Percentiles rank a stretch among this genome's conserved stretches.
Conservation (phyloP, 37 sponge, comb jelly and placozoan genomes). For the Petrosia ficiformis region DNA sequence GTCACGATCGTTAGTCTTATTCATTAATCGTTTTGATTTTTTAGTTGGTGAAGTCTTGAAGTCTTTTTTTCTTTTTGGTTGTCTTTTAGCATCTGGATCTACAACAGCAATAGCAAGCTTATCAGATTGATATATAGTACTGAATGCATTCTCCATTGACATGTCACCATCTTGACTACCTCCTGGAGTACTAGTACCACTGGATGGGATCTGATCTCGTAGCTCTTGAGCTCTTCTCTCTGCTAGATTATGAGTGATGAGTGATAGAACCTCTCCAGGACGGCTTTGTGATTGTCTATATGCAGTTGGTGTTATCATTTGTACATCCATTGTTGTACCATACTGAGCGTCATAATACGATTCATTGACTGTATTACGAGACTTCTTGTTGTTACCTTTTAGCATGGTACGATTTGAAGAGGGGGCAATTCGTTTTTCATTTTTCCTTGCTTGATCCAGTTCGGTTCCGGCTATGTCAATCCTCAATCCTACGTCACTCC, state of each 20-base stretch:
- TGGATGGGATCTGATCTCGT: neutral
- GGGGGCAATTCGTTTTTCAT: slow-evolving; percentile 5
- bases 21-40: neutral
- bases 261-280: slow-evolving; percentile 44
- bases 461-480: slow-evolving; percentile 45
- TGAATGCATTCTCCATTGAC: slow-evolving; percentile 27
- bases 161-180: neutral
- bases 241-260: slow-evolving; percentile 24
- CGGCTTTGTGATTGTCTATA: neutral
- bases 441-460: neutral
- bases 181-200: neutral
- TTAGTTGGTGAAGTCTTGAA: neutral
- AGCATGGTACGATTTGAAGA: slow-evolving; percentile 27
- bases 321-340: neutral
- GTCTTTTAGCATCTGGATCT: slow-evolving; percentile 44
- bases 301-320: neutral
- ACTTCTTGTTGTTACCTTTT: slow-evolving; percentile 16
- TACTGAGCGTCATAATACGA: neutral
- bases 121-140: slow-evolving; percentile 40
- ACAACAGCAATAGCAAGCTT: slow-evolving; percentile 65
- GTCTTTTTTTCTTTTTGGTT: neutral
- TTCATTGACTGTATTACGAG: neutral
- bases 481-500: slow-evolving; percentile 31
- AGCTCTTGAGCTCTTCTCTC: slow-evolving; percentile 47
- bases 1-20: neutral